Evolutionary conservation across 2,888 invertebrate genomes (phyloP).

Genomic region (Agrenia bidenticulata): DNA sequence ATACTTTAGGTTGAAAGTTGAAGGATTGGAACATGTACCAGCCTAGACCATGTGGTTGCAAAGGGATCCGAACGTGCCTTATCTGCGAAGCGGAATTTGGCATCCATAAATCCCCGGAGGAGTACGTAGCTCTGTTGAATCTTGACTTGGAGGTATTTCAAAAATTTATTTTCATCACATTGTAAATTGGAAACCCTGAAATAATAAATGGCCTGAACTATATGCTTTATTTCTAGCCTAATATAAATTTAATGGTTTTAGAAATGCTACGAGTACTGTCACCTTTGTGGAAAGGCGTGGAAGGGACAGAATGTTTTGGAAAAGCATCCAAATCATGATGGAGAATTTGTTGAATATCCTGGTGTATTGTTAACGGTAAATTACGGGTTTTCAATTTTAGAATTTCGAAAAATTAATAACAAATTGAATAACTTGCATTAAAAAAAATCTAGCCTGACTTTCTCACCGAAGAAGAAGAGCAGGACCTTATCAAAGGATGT

Average conservation of each 20-base stretch:
- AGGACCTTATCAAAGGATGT: constrained; percentile 66
- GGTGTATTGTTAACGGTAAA: constrained; percentile 66
- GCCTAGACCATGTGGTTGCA: constrained; percentile 83
- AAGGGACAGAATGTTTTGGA: constrained; percentile 68
- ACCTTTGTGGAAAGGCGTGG: constrained; percentile 74
- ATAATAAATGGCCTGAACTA: neutral
- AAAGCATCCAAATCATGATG: constrained; percentile 70
- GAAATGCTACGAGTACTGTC: constrained; percentile 70
- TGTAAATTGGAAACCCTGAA: neutral
- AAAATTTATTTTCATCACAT: constrained; percentile 54
- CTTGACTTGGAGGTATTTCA: constrained; percentile 36
- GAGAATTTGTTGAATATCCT: constrained; percentile 64
- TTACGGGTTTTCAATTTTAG: constrained; percentile 18
- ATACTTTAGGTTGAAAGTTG: no score
- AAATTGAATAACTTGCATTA: neutral
- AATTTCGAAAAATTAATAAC: neutral
- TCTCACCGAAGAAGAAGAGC: constrained; percentile 70
- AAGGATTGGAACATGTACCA: constrained; percentile 66
- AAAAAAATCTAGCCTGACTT: constrained; percentile 66
- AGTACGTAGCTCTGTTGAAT: constrained; percentile 52
- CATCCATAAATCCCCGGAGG: constrained; percentile 58
- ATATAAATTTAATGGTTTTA: constrained; percentile 3
- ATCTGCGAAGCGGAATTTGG: constrained; percentile 74
- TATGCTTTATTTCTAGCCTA: no score
- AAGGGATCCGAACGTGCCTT: constrained; percentile 85